Base-by-base conservation (phyloP, 1,140 invertebrate species). In the Zaprionus africanus region DNA sequence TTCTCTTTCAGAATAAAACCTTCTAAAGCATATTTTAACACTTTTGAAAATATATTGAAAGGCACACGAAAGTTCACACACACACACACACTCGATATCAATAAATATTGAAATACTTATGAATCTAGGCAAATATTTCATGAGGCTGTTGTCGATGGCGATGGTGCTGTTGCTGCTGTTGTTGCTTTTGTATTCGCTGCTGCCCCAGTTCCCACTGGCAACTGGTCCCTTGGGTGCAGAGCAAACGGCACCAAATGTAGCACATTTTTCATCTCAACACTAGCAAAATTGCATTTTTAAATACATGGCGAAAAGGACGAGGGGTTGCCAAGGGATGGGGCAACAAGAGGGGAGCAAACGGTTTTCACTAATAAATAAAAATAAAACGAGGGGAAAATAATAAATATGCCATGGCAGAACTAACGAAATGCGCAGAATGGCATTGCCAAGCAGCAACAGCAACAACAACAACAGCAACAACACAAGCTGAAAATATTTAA, bases 221-320 rank as follows among this genome's bases (percentile, higher is more conserved):
- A 41, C 28, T 58, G 41, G 26, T 84, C 82, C 76, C 82, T 34
- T 36, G 73, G 51, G 73, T 17, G 61, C 26, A 24, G 22, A 17
- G 19, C 34, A 57, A 69, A 31, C 72, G 57, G 22, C 38, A 54
- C 65, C 41, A 70, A 81, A 79, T 81, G 79, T 71, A 73, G 73
- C 68, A 84, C 68, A 88, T 88, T 90, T 80, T 74, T 81, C 85
- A 85, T 85, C 81, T 88, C 71, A 84, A 84, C 81, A 78, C 78
- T 62, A 84, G 51, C 58, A 57, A 88, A 81, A 88, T 90, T 88
- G 78, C 84, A 87, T 88, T 88, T 88, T 88, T 90, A 84, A 90
- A 90, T 84, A 70, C 62, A 70, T 31, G 38, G 66, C n/a, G 41
- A 46, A 46, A 17, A 17, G 41, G 41, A 43, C 41, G n/a, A 43